Base-by-base conservation (phyloP, 2,888 invertebrate species). In the Rhamphomyia laevipes region DNA sequence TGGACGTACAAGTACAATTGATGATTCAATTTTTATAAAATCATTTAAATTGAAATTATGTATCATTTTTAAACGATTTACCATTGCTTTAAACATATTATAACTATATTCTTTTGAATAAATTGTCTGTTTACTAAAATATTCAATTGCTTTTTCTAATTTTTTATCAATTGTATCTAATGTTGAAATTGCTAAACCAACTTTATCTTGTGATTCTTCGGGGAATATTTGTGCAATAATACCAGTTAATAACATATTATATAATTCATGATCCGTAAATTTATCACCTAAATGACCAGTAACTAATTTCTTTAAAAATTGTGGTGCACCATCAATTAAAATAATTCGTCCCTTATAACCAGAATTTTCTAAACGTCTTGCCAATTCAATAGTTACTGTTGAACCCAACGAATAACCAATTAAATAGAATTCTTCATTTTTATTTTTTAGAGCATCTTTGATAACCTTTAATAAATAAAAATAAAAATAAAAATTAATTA, bases 371-470 rank as follows among this genome's bases (percentile, higher is more conserved):
- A 94, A 71, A 59, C 77, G 74, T 10, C 78, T 71, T 5, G 82
- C 84, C 51, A 94, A 71, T 64, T 92, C 87, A 49, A 93, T 68
- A 0, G 85, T 83, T 17, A 92, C 73, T 18, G 85, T 67, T 0
- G 83, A 74, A 42, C 96, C 96, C 62, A 82, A 94, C 13, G 95
- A 96, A 73, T 96, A 94, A 2, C 87, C 95, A 13, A 86, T 77
- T 2, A 96, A 64, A 51, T 78, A 77, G 71, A 86, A 93, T 1
- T 77, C 76, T 31, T 80, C 76, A 16, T 74, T 74, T 0, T 77
- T 51, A 41, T 63, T 77, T 11, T 76, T 71, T n/a, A 81, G 63
- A 12, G 75, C 72, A 38, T 76, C 72, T 11, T 84, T 23, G 23
- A 15, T 21, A 15, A 23, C 12, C n/a, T 9, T 2, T 43, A 27